Evolutionary conservation across 1,140 invertebrate species (phyloP), one percentile per base, ranked within the genome.

Genomic region (Ips typographus): DNA sequence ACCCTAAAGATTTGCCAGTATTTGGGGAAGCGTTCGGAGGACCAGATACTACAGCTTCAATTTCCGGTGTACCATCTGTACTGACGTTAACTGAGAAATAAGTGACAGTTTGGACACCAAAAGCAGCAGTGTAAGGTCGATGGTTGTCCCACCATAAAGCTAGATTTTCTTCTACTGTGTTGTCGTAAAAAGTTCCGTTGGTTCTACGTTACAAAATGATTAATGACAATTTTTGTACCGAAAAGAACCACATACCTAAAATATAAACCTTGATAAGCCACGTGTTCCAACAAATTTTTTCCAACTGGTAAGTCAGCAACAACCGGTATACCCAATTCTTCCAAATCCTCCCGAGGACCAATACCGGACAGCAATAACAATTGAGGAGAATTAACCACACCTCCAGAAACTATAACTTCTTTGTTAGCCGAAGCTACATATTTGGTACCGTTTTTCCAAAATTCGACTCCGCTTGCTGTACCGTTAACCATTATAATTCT

Each of bases 341-440:
- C 63, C 42, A 82, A 70, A 65, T 85, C 78, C 72, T 1, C 36
- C 36, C 41, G 5, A 6, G 57, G 57, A 41, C 57, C 57, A 40
- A 59, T 59, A 8, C 57, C 75, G 39, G 86, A 87, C 0, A 88
- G 73, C 84, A 89, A 85, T 1, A 89, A 70, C 4, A 89, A 62
- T 70, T 85, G 81, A 0, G 85, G 83, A 42, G 80, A 79, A 36
- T 71, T 79, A 0, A 83, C 70, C 3, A 75, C 74, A 2, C 86
- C 86, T 2, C 83, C 83, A 0, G 83, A 85, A 1, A 87, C n/a
- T 5, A 92, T 86, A 0, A 92, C 84, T 81, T 93, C 91, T 74
- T 84, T 85, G 1, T 70, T 81, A 1, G 87, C 87, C 47, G 73
- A 76, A 0, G 86, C 82, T 1, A 76, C 79, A 51, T 83, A 79